phyloP scores from a whole-genome alignment of 2,113 vertebrate species.

The Lethenteron reissneri region DNA sequence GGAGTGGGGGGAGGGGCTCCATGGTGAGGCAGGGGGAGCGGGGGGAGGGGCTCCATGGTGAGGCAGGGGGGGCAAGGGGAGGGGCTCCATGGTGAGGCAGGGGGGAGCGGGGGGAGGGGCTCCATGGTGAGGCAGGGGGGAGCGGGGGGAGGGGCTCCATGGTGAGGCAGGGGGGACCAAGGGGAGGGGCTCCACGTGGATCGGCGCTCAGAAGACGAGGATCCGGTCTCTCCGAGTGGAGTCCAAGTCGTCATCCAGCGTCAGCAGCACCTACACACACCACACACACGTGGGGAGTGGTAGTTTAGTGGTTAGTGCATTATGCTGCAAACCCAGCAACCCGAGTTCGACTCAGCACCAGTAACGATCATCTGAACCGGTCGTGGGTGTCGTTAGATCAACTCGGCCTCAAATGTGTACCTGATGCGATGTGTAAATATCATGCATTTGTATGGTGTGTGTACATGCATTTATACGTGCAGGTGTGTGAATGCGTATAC shows the following conservation, averaged over 20 bases:
- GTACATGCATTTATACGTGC: neutral
- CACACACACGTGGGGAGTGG: fast-evolving
- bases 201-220: slow-evolving; percentile 43
- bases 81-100: too few species aligned
- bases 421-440: neutral
- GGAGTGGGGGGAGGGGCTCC: too few species aligned
- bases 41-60: too few species aligned
- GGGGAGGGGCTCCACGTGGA: too few species aligned
- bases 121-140: too few species aligned
- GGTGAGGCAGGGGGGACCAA: too few species aligned
- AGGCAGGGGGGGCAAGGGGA: too few species aligned
- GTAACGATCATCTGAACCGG: neutral
- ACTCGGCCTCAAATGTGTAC: neutral
- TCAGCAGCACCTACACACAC: slow-evolving; percentile 47
- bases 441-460: neutral
- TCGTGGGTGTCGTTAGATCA: neutral
- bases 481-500: neutral
- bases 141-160: too few species aligned
- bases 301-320: neutral
- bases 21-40: too few species aligned
- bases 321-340: neutral
- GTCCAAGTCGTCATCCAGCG: slow-evolving; percentile 78
- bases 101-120: too few species aligned
- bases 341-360: neutral
- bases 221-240: slow-evolving; percentile 76